Evolutionary conservation across 2,888 invertebrate genomes (phyloP).

Genomic region (Xylota segnis): DNA sequence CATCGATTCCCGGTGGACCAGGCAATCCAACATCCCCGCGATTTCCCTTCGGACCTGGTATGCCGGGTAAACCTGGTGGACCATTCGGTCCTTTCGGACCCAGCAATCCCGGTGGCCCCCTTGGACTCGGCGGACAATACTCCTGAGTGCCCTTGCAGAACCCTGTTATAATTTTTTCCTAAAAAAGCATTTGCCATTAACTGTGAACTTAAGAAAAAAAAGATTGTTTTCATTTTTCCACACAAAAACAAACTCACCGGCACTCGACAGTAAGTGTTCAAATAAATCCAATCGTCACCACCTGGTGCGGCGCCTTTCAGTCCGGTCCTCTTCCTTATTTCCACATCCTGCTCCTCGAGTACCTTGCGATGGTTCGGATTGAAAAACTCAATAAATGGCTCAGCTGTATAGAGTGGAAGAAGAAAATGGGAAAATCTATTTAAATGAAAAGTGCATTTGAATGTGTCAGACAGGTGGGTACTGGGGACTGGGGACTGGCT

Average conservation of each 20-base stretch:
- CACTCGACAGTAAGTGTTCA: constrained; percentile 94
- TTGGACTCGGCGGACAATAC: constrained; percentile 90
- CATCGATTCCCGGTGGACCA: constrained; percentile 87
- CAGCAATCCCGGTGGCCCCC: constrained; percentile 87
- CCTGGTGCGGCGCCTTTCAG: constrained; percentile 89
- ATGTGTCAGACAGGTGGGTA: not conserved
- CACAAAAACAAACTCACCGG: constrained; percentile 87
- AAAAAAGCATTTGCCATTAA: constrained; percentile 80
- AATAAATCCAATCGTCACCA: constrained; percentile 93
- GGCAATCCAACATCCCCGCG: constrained; percentile 88
- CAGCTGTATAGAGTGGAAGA: constrained; percentile 78
- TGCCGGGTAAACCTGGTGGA: constrained; percentile 85
- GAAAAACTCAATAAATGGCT: constrained; percentile 90
- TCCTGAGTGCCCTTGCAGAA: constrained; percentile 93
- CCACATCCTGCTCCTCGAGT: constrained; percentile 88
- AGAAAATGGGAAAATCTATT: constrained; percentile 56
- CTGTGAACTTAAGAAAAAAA: not conserved
- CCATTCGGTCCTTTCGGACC: constrained; percentile 88
- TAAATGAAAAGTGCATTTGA: constrained; percentile 69
- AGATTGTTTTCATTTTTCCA: not conserved
- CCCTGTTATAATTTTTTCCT: constrained; percentile 93
- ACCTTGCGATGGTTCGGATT: constrained; percentile 89
- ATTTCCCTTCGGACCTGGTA: constrained; percentile 89
- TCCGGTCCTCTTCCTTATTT: constrained; percentile 87
- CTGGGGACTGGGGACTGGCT: not conserved